phyloP scores from a whole-genome alignment of 2,113 vertebrate species.

The Silurus asotus region DNA sequence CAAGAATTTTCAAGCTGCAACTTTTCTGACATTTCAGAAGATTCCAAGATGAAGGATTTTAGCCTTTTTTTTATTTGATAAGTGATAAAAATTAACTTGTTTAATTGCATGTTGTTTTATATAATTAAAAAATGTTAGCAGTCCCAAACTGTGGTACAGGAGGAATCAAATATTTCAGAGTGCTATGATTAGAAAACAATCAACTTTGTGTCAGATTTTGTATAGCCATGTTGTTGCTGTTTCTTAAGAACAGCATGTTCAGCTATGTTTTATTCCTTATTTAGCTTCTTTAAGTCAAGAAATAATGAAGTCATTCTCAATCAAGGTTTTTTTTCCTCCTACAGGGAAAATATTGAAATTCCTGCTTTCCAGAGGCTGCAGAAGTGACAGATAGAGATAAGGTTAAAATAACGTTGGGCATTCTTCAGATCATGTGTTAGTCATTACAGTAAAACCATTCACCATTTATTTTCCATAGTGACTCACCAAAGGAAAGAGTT shows the following conservation, averaged over 20 bases:
- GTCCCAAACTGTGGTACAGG: neutral
- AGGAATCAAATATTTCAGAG: neutral
- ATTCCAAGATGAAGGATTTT: neutral
- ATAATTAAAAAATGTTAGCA: neutral
- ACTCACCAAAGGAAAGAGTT: neutral
- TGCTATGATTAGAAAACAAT: neutral
- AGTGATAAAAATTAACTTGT: neutral
- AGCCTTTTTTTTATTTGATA: neutral
- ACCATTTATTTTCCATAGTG: neutral
- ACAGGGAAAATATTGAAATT: neutral
- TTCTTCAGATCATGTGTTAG: slow-evolving; percentile 10
- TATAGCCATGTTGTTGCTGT: neutral
- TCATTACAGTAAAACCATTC: slow-evolving; percentile 1
- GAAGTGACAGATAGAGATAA: neutral
- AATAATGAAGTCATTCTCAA: neutral
- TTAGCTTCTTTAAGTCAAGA: neutral
- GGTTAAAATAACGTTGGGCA: neutral
- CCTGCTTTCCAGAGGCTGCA: neutral
- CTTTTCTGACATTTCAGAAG: neutral
- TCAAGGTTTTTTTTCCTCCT: neutral
- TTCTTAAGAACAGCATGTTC: neutral
- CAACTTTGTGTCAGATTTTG: neutral
- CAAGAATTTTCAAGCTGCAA: neutral
- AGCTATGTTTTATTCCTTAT: neutral
- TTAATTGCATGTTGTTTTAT: neutral